Conservation (phyloP, 1,140 invertebrate species). For the Brachionus calyciflorus region DNA sequence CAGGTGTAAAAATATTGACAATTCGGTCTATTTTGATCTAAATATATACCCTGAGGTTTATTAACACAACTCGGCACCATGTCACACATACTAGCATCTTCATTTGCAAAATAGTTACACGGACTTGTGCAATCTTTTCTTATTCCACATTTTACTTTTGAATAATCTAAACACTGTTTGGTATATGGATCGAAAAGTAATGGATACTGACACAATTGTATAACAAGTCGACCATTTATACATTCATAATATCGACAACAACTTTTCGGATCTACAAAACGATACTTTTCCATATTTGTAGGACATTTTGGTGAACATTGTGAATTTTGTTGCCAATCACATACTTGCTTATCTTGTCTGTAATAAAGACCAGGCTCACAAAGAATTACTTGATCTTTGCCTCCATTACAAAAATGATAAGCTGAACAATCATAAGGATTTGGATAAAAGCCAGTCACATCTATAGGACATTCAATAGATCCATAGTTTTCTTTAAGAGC, state of each 20-base stretch:
- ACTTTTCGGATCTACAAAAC: conserved; percentile 45
- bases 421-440: conserved; percentile 47
- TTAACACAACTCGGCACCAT: conserved; percentile 39
- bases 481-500: conserved; percentile 31
- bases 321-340: conserved; percentile 40
- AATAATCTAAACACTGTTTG: conserved; percentile 44
- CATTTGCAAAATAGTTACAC: conserved; percentile 43
- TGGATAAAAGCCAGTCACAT: conserved; percentile 11
- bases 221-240: conserved; percentile 27
- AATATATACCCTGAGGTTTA: conserved; percentile 42
- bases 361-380: conserved; percentile 46
- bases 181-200: conserved; percentile 16
- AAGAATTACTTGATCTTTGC: conserved; percentile 28
- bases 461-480: conserved; percentile 39
- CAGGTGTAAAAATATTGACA: conserved; percentile 44
- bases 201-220: conserved; percentile 34
- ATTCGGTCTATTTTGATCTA: conserved; percentile 34
- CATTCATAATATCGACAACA: conserved; percentile 47
- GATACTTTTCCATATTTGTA: conserved; percentile 12
- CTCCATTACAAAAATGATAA: conserved; percentile 43
- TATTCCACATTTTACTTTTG: conserved; percentile 40
- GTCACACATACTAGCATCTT: conserved; percentile 27
- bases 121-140: conserved; percentile 39
- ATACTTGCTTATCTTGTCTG: conserved; percentile 26
- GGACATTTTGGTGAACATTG: conserved; percentile 42